Base-by-base conservation (phyloP, 2,888 invertebrate species). In the Sericinus montela region DNA sequence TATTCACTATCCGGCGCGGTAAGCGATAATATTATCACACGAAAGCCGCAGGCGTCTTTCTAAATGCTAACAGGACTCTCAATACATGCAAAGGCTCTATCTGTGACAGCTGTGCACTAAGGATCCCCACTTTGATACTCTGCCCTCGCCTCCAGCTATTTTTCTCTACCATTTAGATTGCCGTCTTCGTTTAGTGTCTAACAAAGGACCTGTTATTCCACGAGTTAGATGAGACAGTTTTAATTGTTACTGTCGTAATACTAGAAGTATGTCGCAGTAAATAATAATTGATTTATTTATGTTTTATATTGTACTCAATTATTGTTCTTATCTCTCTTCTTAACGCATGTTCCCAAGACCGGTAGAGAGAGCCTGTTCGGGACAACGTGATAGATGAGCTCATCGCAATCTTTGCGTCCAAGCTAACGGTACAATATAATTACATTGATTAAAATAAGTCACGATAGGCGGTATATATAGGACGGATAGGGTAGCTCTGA, bases 61-160 rank as follows among this genome's bases (percentile, higher is more conserved):
- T 84, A 83, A 82, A 87, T 85, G 84, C 82, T 85, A 85, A 86
- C 84, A 80, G 80, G 72, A 63, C 73, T 69, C 75, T 79, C 75
- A 76, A 75, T 73, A 69, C 72, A 62, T 56, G 63, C 75, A 72
- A 72, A 72, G 67, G 69, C 65, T 67, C 66, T 75, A 79, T 80
- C 81, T 68, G 61, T 67, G 60, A 70, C 79, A 81, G 80, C 80
- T 75, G 69, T 65, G 54, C 61, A 60, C 64, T 65, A 57, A 62
- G 63, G 72, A 74, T 70, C 65, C 69, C 71, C 67, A 79, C 79
- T 80, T 80, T 79, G 82, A 81, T 75, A 67, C 62, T 61, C 55
- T 51, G 54, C 53, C 45, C 59, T 68, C 60, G 66, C 84, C 81
- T 57, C 62, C 60, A 77, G 86, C 72, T 85, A 76, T 85, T 87